Evolutionary conservation across 2,113 vertebrate species (phyloP).

Genomic region (Petromus typicus): DNA sequence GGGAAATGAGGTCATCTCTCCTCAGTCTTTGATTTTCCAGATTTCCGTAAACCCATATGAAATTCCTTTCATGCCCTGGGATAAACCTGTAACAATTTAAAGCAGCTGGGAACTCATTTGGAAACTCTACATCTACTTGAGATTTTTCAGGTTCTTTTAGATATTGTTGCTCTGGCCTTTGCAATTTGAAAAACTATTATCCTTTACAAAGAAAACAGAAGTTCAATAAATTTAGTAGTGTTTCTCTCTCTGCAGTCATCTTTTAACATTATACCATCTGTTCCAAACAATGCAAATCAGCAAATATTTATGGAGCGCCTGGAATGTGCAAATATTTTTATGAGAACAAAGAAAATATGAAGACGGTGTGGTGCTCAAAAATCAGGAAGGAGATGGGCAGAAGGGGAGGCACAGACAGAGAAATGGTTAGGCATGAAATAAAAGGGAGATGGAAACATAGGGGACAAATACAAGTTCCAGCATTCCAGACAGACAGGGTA

Average conservation of each 20-base stretch:
- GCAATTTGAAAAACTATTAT: slow-evolving; percentile 49
- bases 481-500: not conserved
- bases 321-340: slow-evolving; percentile 49
- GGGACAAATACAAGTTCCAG: not conserved
- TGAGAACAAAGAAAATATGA: slow-evolving; percentile 44
- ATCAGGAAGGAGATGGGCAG: not conserved
- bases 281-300: slow-evolving; percentile 60
- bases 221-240: slow-evolving; percentile 53
- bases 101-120: not conserved
- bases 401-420: not conserved
- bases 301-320: slow-evolving; percentile 64
- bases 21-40: not conserved
- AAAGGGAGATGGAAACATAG: not conserved
- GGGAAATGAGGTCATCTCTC: not conserved
- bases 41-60: not conserved
- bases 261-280: slow-evolving; percentile 63
- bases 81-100: not conserved
- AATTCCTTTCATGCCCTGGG: not conserved
- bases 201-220: slow-evolving; percentile 60
- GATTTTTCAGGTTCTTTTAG: not conserved
- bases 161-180: not conserved
- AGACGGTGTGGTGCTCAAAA: not conserved
- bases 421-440: not conserved
- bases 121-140: not conserved
- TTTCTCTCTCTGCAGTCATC: slow-evolving; percentile 51